Evolutionary conservation across 2,888 invertebrate species (phyloP), one percentile per base, ranked within the genome.

Genomic region (Troilus luridus): DNA sequence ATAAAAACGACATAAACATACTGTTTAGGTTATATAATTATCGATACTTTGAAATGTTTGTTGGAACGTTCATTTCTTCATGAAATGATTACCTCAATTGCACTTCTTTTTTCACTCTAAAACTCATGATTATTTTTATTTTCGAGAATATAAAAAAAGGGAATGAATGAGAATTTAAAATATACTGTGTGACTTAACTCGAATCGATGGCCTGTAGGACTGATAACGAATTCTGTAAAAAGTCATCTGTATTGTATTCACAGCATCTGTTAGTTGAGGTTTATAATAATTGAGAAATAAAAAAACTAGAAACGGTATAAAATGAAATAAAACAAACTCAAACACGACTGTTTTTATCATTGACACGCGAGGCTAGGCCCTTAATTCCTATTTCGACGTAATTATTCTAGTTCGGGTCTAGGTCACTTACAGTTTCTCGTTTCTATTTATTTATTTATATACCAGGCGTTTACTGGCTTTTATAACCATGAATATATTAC

Each of bases 331-430:
- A 85, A 41, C 21, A 56, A 56, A 19, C 54, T 54, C 8, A 17
- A 54, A 85, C 56, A 85, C 56, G 56, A 56, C 56, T 85, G n/a
- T 85, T 85, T 85, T 77, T 85, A n/a, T 56, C 85, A 85, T 58
- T 85, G 56, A 85, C 85, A 85, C 85, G 85, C 85, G 85, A 85
- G 54, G 56, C 12, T 85, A 10, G 12, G 54, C 85, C 56, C 85
- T 85, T 58, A 85, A 85, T 21, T 21, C 85, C 56, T 56, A 56
- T 85, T 85, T 85, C 56, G 56, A n/a, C 56, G 56, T 85, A 85
- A 85, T 85, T 85, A 85, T 85, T 54, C 85, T 85, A 8, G 85
- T 56, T 85, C 21, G 85, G 56, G 85, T 56, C 85, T 85, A 21
- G 85, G 85, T 21, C 85, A 56, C 85, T n/a, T 85, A 56, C 85